phyloP scores from a whole-genome alignment of 2,797 vertebrate species.

The Ctenopoma kingsleyae region DNA sequence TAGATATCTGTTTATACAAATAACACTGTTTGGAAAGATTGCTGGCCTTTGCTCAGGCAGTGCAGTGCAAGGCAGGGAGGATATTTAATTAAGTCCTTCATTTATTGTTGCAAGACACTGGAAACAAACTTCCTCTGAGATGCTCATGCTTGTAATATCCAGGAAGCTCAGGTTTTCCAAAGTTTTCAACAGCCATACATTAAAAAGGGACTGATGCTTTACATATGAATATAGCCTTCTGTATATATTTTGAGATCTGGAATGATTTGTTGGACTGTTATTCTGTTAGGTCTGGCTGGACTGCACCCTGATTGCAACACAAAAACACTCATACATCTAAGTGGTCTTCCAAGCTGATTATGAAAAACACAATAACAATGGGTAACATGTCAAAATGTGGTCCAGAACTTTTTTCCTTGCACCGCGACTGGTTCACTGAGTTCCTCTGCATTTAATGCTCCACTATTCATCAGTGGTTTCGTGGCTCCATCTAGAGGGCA shows the following conservation, averaged over 20 bases:
- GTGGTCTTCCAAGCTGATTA: conserved; percentile 1
- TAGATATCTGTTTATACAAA: conserved; percentile 72
- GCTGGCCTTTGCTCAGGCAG: conserved; percentile 47
- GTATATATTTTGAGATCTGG: neutral
- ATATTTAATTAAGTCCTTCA: conserved; percentile 73
- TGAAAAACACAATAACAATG: conserved; percentile 3
- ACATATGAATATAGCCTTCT: neutral
- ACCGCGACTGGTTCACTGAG: neutral
- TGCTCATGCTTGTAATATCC: conserved; percentile 39
- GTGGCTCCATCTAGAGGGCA: conserved; percentile 63
- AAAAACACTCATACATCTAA: neutral
- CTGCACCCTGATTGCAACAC: conserved; percentile 16
- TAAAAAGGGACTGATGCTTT: conserved; percentile 9
- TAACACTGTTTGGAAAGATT: conserved; percentile 64
- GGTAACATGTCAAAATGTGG: neutral
- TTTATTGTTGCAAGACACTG: conserved; percentile 72
- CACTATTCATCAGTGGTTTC: conserved; percentile 8
- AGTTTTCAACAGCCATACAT: neutral
- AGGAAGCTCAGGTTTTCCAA: conserved; percentile 10
- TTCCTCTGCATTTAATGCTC: neutral
- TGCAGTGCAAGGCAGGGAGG: conserved; percentile 12
- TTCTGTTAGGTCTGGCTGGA: neutral
- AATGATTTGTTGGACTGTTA: neutral
- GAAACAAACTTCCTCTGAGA: conserved; percentile 73
- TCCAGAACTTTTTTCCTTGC: neutral